Evolutionary conservation across 2,113 vertebrate genomes (phyloP), one percentile per base, ranked within the genome.

Genomic region (Cephalopterus ornatus): DNA sequence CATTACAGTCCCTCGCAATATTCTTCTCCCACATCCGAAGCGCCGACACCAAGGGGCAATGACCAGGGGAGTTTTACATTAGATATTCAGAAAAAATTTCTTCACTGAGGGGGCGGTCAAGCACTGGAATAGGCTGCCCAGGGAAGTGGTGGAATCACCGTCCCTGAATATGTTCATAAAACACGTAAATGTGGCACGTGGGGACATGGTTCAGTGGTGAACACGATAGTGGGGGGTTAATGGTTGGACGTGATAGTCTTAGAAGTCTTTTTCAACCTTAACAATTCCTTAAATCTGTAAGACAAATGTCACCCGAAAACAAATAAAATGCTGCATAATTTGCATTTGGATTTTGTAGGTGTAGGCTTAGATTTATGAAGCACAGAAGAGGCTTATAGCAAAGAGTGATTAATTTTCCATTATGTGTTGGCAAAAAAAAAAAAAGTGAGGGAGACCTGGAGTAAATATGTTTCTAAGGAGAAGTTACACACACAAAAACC

Each of bases 151-250:
- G 6, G 59, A 55, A 49, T 42, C 55, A 37, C 32, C 35, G 56
- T 33, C 10, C 14, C 18, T 42, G 32, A 27, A 19, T 42, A 12
- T 20, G 8, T 17, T 16, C 41, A 71, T 33, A 76, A 37, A 37
- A 10, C 28, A 21, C 6, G 11, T 46, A 39, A 46, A 46, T 46
- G 10, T n/a, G 19, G 52, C 61, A 46, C 33, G 21, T 20, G 39
- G 23, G 7, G 65, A 11, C 56, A 70, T 0, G 6, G 26, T 42
- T 76, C 7, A 14, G 8, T 15, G 21, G 12, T 56, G 30, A 23
- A 35, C 30, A 28, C 0, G 0, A 2, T 33, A 8, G 26, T 32
- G 21, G 30, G 23, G 18, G 10, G 56, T 56, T 33, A 33, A 28
- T 32, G 19, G 41, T 49, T 49, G 18, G 14, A 37, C 18, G 23